A percentile compares a stretch with the other conserved stretches of the same genome.
These are phyloP conservation scores for Amitus sp. DNA, from an alignment of 2,888 invertebrate genomes.

Conservation along the genomic window DNA sequence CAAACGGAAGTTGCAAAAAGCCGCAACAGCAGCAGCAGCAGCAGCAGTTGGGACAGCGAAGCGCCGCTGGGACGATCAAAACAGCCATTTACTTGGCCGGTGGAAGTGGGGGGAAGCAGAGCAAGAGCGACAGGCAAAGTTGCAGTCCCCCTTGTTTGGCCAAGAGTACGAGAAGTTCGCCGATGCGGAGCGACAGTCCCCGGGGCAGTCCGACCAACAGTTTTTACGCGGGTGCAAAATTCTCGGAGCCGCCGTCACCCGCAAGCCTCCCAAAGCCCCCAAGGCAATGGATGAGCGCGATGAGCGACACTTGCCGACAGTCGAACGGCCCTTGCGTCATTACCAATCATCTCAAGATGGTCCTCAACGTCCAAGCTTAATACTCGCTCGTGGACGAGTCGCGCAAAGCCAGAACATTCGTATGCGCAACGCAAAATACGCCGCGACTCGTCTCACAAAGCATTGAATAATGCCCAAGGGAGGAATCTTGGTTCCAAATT, in stretches of 20 bases:
- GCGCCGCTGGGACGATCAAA: constrained; percentile 40
- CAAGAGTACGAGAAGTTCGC: constrained; percentile 50
- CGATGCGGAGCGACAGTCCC: constrained; percentile 52
- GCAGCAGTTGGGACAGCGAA: too few relatives aligned
- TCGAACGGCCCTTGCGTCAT: constrained; percentile 49
- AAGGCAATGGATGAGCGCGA: constrained; percentile 74
- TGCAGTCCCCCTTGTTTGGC: constrained; percentile 53
- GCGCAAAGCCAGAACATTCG: too few relatives aligned
- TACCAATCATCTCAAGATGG: constrained; percentile 58
- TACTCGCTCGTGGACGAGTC: constrained; percentile 38
- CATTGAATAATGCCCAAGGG: constrained; percentile 6
- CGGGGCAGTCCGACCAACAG: constrained; percentile 60
- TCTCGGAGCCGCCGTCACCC: constrained; percentile 84
- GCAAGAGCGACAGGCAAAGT: constrained; percentile 46
- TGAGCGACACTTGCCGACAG: constrained; percentile 24
- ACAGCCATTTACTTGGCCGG: constrained; percentile 50
- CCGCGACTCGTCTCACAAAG: constrained; percentile 8
- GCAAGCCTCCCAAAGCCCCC: constrained; percentile 83
- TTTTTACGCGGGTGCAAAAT: constrained; percentile 78
- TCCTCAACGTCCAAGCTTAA: constrained; percentile 62
- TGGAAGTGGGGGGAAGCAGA: constrained; percentile 33
- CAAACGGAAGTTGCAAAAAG: constrained; percentile 53
- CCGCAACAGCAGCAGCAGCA: constrained; percentile 17
- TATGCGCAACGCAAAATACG: constrained; percentile 6
- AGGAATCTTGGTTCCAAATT: too few relatives aligned